A percentile compares a stretch with the other conserved stretches of the same genome.
Evolutionary conservation across 2,797 vertebrate genomes (phyloP).

Genomic region (Scleropages formosus): DNA sequence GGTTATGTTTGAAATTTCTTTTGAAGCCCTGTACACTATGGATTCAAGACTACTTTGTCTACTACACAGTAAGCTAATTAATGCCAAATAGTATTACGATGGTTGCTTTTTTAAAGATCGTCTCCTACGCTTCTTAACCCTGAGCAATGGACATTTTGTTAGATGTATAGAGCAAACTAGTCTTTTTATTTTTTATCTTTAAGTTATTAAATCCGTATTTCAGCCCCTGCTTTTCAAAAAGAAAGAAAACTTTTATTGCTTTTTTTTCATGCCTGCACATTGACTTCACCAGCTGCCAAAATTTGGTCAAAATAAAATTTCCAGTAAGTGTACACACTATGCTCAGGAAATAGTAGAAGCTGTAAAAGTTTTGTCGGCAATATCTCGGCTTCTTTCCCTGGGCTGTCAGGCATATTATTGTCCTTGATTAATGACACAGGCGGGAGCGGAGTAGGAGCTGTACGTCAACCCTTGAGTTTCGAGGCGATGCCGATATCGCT

Average conservation of each 20-base stretch:
- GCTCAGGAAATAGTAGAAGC: background rate
- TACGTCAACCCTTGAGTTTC: slow-evolving; percentile 34
- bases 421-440: slow-evolving; percentile 8
- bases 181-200: background rate
- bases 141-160: background rate
- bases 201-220: background rate
- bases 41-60: slow-evolving; percentile 20
- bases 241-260: background rate
- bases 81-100: background rate
- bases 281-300: background rate
- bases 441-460: background rate
- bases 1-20: slow-evolving; percentile 11
- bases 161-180: background rate
- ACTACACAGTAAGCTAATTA: background rate
- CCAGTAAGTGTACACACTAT: background rate
- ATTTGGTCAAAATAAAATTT: background rate
- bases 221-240: no score
- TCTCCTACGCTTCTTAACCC: background rate
- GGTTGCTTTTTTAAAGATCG: background rate
- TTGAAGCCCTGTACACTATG: slow-evolving; percentile 16
- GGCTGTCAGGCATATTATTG: background rate
- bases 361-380: background rate
- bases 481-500: slow-evolving; percentile 28
- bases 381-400: background rate
- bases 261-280: background rate